Evolutionary conservation across 35 echinoderm and acorn worm species (phyloP).

Genomic region (Apostichopus japonicus): DNA sequence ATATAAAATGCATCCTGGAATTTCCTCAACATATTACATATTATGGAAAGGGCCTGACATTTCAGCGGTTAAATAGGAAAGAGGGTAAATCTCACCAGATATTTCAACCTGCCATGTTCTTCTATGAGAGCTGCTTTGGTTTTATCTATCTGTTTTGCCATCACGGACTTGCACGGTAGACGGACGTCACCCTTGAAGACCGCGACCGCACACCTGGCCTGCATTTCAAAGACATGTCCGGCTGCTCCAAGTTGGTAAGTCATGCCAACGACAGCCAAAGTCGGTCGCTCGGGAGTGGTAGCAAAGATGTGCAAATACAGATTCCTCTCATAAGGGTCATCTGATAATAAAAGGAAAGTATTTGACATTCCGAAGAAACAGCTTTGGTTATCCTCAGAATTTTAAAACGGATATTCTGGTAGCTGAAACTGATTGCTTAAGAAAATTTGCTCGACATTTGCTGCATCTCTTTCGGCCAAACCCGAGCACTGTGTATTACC

Average conservation of each 20-base stretch:
- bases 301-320: slow-evolving; percentile 21
- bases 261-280: not conserved
- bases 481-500: no score
- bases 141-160: not conserved
- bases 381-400: no score
- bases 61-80: no score
- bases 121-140: not conserved
- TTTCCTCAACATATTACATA: no score
- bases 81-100: not conserved
- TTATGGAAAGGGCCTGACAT: no score
- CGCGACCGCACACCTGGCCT: slow-evolving; percentile 21
- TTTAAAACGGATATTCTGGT: no score
- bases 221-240: not conserved
- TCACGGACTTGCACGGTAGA: not conserved
- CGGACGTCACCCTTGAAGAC: not conserved
- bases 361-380: no score
- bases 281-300: not conserved
- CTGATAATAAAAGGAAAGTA: not conserved
- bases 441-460: no score
- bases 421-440: no score
- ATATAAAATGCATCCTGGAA: no score
- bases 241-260: not conserved
- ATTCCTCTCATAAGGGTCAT: not conserved
- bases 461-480: no score
- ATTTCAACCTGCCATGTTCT: slow-evolving; percentile 4